Evolutionary conservation across 2,113 vertebrate genomes (phyloP).

Genomic region (Chiloscyllium plagiosum): DNA sequence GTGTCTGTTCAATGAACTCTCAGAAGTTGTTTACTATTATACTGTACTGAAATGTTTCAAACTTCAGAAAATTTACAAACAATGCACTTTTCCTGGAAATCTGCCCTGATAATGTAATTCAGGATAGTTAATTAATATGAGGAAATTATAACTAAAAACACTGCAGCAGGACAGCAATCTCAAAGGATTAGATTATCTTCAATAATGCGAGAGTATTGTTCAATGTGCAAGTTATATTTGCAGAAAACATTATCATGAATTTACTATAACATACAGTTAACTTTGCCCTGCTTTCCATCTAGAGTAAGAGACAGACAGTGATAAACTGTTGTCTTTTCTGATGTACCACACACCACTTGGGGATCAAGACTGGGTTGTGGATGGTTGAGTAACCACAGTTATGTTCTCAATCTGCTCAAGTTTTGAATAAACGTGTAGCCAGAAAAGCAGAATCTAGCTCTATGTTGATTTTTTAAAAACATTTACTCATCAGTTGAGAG

Average conservation of each 20-base stretch:
- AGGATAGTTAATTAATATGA: not conserved
- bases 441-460: not conserved
- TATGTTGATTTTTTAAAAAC: not conserved
- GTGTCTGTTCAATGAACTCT: not conserved
- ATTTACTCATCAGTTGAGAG: too few relatives aligned
- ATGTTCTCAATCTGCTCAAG: not conserved
- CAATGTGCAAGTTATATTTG: not conserved
- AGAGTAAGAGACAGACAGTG: not conserved
- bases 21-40: not conserved
- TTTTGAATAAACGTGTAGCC: not conserved
- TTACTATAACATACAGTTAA: not conserved
- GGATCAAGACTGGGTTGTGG: not conserved
- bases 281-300: not conserved
- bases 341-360: not conserved
- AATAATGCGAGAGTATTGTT: not conserved
- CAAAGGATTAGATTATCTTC: not conserved
- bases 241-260: not conserved
- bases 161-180: not conserved
- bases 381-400: not conserved
- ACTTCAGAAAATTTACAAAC: not conserved
- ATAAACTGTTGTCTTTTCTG: not conserved
- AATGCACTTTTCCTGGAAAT: not conserved
- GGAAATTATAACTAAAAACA: not conserved
- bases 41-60: not conserved
- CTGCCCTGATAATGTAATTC: not conserved